These are phyloP conservation scores for Chrosomus eos DNA, from an alignment of 2,797 vertebrate species.

Conservation along the genomic window DNA sequence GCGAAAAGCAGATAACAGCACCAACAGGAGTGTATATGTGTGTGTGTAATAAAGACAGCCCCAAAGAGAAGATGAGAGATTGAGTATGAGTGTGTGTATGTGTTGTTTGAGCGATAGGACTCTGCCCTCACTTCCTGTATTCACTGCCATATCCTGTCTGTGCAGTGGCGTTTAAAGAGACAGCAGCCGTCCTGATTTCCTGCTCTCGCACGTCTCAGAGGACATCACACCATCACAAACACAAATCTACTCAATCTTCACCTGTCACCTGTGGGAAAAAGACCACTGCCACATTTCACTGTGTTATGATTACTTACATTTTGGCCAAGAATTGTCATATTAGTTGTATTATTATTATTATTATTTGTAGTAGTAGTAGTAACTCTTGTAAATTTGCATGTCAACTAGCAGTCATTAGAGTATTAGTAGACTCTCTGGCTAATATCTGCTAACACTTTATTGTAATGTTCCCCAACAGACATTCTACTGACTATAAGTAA, in stretches of 20 bases:
- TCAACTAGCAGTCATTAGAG: neutral
- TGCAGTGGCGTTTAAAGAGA: slow-evolving; percentile 78
- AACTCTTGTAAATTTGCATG: neutral
- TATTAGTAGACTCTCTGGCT: neutral
- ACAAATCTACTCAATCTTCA: slow-evolving; percentile 46
- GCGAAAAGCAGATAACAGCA: slow-evolving; percentile 80
- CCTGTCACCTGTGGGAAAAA: slow-evolving; percentile 34
- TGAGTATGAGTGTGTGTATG: slow-evolving; percentile 48
- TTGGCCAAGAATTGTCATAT: neutral
- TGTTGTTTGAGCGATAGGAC: slow-evolving; percentile 58
- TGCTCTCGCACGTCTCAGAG: slow-evolving; percentile 72
- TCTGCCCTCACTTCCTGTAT: slow-evolving; percentile 83
- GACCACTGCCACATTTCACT: neutral
- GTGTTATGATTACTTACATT: neutral
- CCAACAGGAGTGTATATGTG: slow-evolving; percentile 52
- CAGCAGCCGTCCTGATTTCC: slow-evolving; percentile 76
- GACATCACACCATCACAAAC: slow-evolving; percentile 56
- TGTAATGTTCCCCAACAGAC: neutral
- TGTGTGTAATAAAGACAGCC: slow-evolving; percentile 26
- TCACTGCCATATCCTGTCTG: slow-evolving; percentile 81
- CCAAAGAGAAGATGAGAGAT: slow-evolving; percentile 42
- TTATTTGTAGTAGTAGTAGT: no score
- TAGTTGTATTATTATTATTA: neutral
- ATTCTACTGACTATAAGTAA: neutral
- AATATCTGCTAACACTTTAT: neutral